These are phyloP conservation scores for Syngnathus rostellatus DNA, from an alignment of 2,797 vertebrate genomes.

Conservation along the genomic window DNA sequence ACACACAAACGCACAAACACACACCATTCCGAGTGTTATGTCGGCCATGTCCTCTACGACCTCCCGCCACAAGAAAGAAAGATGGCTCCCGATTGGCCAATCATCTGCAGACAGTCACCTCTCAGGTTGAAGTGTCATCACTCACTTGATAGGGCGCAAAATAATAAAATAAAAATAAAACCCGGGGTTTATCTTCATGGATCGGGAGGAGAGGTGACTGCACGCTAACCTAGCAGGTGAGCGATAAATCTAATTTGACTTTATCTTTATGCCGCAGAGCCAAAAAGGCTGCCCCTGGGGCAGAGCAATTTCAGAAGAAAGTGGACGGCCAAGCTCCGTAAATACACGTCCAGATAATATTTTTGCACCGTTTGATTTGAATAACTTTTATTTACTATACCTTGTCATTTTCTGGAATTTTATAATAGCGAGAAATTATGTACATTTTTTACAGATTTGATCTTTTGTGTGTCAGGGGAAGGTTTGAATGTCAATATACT, in stretches of 20 bases:
- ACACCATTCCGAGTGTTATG: slow-evolving; percentile 27
- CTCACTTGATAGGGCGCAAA: slow-evolving; percentile 19
- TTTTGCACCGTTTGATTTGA: too few relatives aligned
- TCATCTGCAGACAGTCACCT: slow-evolving; percentile 29
- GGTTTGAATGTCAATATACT: too few relatives aligned
- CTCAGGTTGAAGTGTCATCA: slow-evolving; percentile 34
- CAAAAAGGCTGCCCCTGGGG: slow-evolving; percentile 11
- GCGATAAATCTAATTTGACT: slow-evolving; percentile 44
- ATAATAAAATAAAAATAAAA: slow-evolving; percentile 5
- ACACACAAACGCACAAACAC: slow-evolving; percentile 13
- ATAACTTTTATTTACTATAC: too few relatives aligned
- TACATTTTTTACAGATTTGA: too few relatives aligned
- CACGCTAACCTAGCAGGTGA: slow-evolving; percentile 8
- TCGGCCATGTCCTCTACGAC: slow-evolving; percentile 26
- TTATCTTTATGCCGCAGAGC: slow-evolving; percentile 23
- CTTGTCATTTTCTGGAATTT: too few relatives aligned
- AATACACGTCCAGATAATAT: too few relatives aligned
- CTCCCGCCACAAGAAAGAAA: slow-evolving; percentile 39
- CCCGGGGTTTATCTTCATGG: not conserved
- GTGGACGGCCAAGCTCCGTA: too few relatives aligned
- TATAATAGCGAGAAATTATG: too few relatives aligned
- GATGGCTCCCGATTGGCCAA: slow-evolving; percentile 22
- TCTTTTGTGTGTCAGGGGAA: too few relatives aligned
- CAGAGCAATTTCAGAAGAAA: not conserved
- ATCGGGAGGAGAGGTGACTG: not conserved